These are phyloP conservation scores for Lepus oiostolus DNA, from an alignment of 2,797 vertebrate species.

Conservation along the genomic window DNA sequence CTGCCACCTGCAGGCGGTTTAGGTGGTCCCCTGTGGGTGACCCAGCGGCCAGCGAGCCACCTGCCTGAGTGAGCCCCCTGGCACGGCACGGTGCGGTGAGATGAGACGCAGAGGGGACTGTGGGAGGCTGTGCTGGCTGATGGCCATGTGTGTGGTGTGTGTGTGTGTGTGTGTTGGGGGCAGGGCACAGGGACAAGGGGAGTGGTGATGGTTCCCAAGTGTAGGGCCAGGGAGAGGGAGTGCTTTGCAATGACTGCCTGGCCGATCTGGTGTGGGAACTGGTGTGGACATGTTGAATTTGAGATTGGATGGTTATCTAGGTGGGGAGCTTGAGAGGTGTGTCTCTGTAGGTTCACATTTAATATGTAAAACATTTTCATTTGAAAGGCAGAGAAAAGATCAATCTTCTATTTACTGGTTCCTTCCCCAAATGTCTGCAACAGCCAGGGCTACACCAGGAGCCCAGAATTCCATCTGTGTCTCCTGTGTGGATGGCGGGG, in stretches of 20 bases:
- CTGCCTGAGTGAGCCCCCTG: background rate
- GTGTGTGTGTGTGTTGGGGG: no score
- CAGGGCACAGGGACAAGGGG: no score
- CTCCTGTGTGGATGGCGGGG: no score
- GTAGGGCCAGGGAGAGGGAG: background rate
- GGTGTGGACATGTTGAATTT: background rate
- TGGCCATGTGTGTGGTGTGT: no score
- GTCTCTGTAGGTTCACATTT: background rate
- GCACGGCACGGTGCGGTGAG: background rate
- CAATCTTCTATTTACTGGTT: no score
- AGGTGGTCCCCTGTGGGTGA: background rate
- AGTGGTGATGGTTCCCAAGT: background rate
- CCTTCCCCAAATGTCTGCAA: no score
- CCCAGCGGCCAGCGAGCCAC: background rate
- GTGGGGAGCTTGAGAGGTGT: background rate
- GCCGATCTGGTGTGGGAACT: background rate
- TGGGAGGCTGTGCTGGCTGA: background rate
- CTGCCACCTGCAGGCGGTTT: background rate
- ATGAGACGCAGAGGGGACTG: background rate
- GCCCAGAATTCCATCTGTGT: no score
- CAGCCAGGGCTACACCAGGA: no score
- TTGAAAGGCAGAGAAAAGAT: no score
- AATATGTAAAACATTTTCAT: no score
- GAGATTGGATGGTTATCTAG: background rate
- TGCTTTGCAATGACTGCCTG: rapidly evolving